These are phyloP conservation scores for Atrichornis clamosus DNA, from an alignment of 2,113 vertebrate species.

Conservation along the genomic window DNA sequence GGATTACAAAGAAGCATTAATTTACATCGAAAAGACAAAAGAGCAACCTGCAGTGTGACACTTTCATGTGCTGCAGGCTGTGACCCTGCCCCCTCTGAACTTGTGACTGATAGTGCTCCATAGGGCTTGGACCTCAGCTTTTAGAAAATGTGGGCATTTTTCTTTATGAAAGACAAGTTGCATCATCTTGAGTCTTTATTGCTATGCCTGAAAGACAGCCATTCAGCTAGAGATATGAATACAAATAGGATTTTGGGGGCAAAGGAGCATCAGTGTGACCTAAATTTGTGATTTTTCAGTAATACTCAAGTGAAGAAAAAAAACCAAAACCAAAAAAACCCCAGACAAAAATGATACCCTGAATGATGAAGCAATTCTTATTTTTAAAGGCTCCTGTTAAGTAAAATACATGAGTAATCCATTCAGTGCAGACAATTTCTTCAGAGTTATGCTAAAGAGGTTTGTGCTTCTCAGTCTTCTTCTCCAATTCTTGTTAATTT, in stretches of 20 bases:
- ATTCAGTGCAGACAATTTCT: neutral
- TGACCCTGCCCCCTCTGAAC: neutral
- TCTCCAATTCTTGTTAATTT: neutral
- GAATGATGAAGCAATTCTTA: neutral
- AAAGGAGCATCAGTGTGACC: neutral
- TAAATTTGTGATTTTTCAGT: neutral
- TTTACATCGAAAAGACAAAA: neutral
- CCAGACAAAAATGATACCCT: neutral
- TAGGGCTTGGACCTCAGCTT: neutral
- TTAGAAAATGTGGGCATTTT: neutral
- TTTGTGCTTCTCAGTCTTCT: neutral
- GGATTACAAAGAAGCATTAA: neutral
- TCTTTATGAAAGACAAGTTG: neutral
- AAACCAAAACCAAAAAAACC: neutral
- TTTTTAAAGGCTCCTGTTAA: neutral
- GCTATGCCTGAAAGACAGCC: neutral
- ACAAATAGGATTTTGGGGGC: neutral
- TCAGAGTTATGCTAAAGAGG: neutral
- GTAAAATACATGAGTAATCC: neutral
- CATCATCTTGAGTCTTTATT: neutral
- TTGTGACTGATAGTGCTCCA: neutral
- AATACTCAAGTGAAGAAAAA: neutral
- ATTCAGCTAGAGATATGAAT: neutral
- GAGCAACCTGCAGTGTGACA: neutral
- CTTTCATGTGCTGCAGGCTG: neutral